phyloP scores from a whole-genome alignment of 2,113 vertebrate genomes.

The Sinocyclocheilus anophthalmus region DNA sequence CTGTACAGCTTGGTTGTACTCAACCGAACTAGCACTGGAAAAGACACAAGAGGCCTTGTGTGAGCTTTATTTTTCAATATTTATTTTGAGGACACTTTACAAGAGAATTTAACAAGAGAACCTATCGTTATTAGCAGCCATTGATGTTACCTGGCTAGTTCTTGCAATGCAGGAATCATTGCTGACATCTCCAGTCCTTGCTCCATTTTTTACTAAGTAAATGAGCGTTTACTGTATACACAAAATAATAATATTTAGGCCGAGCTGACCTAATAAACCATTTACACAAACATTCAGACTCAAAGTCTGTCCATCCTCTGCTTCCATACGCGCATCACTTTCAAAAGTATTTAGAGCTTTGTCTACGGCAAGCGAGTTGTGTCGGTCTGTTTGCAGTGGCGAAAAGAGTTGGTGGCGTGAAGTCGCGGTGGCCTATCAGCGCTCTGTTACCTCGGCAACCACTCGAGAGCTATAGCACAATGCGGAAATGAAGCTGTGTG shows the following conservation, averaged over 20 bases:
- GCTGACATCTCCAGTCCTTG: constrained; percentile 89
- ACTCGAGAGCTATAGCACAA: neutral
- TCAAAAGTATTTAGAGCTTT: constrained; percentile 21
- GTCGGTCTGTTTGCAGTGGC: neutral
- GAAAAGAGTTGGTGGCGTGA: neutral
- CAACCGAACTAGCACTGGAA: constrained; percentile 82
- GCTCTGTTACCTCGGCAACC: neutral
- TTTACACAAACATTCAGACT: neutral
- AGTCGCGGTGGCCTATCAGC: neutral
- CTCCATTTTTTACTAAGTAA: constrained; percentile 69
- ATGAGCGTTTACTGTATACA: neutral
- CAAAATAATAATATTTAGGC: neutral
- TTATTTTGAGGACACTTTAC: neutral
- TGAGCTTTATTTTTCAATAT: neutral
- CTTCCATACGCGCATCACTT: constrained; percentile 7
- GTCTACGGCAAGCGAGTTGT: constrained; percentile 10
- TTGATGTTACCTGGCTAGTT: constrained; percentile 83
- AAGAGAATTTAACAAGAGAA: neutral
- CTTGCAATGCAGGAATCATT: constrained; percentile 93
- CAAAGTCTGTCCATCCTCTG: neutral
- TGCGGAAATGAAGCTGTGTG: neutral
- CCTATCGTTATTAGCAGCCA: neutral
- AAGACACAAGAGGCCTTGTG: neutral
- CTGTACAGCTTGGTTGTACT: constrained; percentile 87
- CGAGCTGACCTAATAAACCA: neutral